Conservation (phyloP, 2,113 vertebrate species). For the Solea senegalensis region DNA sequence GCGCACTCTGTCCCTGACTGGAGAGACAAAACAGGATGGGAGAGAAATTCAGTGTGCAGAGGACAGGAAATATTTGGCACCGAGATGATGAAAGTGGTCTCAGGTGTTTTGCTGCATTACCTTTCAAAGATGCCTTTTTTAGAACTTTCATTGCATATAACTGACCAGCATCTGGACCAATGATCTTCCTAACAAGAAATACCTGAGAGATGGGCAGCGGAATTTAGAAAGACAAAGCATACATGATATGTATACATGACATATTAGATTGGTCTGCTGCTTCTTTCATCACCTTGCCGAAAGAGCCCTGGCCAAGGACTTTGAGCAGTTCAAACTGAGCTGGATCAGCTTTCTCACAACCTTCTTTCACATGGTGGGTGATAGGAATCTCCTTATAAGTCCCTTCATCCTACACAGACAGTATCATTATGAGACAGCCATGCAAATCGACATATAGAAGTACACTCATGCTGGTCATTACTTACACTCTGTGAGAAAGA, state of each 20-base stretch:
- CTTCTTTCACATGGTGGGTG: slow-evolving; percentile 96
- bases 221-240: background rate
- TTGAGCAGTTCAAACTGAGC: slow-evolving; percentile 97
- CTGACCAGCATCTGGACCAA: slow-evolving; percentile 94
- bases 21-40: slow-evolving; percentile 29
- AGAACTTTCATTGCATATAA: slow-evolving; percentile 99
- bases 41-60: slow-evolving; percentile 52
- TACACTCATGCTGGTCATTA: slow-evolving; percentile 42
- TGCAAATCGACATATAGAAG: background rate
- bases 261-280: background rate
- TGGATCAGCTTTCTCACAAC: slow-evolving; percentile 96
- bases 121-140: slow-evolving; percentile 98
- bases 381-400: slow-evolving; percentile 95
- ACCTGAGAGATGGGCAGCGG: slow-evolving; percentile 79
- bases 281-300: slow-evolving; percentile 89
- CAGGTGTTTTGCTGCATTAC: slow-evolving; percentile 66
- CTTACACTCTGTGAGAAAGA: slow-evolving; percentile 91
- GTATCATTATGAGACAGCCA: slow-evolving; percentile 11
- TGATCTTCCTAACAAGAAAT: slow-evolving; percentile 93
- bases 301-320: slow-evolving; percentile 97
- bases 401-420: slow-evolving; percentile 87
- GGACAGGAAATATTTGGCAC: slow-evolving; percentile 10
- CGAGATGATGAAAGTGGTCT: slow-evolving; percentile 1
- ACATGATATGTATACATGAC: background rate
- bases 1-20: slow-evolving; percentile 96